A percentile compares a stretch with the other conserved stretches of the same genome.
Evolutionary conservation across 2,797 vertebrate genomes (phyloP).

Genomic region (Gila robusta): DNA sequence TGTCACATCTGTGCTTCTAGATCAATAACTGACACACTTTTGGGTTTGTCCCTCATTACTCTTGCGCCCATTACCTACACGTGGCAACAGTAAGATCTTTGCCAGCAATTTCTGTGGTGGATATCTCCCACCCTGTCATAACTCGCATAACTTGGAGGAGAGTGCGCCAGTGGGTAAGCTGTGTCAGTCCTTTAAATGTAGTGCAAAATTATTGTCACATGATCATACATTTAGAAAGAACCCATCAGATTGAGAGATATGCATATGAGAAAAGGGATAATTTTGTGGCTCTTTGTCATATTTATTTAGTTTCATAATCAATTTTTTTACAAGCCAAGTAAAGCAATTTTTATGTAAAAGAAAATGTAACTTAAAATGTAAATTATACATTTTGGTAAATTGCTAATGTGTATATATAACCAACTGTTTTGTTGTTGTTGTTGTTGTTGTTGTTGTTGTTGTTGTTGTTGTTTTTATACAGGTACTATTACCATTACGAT

Average conservation of each 20-base stretch:
- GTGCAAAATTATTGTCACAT: not conserved
- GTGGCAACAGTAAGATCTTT: not conserved
- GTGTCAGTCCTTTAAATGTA: not conserved
- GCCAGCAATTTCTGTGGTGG: slow-evolving; percentile 5
- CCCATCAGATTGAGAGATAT: not conserved
- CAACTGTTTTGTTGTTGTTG: not conserved
- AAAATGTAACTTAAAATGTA: not conserved
- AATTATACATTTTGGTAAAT: not conserved
- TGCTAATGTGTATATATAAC: not conserved
- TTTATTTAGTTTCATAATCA: not conserved
- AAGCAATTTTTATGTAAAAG: not conserved
- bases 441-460: too few relatives aligned
- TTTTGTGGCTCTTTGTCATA: not conserved
- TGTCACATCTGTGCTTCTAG: slow-evolving; percentile 27
- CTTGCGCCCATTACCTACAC: not conserved
- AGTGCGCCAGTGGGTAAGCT: not conserved
- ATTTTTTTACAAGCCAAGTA: not conserved
- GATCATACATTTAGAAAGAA: not conserved
- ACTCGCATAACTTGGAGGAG: not conserved
- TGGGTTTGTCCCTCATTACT: slow-evolving; percentile 19
- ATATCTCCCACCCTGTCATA: slow-evolving; percentile 6
- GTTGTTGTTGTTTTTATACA: not conserved
- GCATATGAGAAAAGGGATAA: not conserved
- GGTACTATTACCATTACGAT: not conserved
- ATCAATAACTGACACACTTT: slow-evolving; percentile 34